Conservation (phyloP, 2,113 vertebrate genomes). For the Eubucco bourcierii region DNA sequence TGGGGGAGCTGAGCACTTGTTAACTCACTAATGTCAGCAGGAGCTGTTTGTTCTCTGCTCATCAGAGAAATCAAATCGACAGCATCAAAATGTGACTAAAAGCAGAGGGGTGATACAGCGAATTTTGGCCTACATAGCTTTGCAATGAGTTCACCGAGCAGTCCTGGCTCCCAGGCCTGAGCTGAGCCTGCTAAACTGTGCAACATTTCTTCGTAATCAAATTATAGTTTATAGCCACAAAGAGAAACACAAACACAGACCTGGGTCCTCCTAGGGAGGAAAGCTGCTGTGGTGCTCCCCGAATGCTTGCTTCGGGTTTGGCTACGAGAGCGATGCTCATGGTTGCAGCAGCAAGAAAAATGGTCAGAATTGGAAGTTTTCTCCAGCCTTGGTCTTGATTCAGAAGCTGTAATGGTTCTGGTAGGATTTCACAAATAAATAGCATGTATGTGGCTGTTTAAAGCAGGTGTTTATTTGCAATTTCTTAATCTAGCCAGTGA, state of each 20-base stretch:
- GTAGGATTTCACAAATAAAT: not conserved
- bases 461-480: not conserved
- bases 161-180: constrained; percentile 13
- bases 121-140: constrained; percentile 28
- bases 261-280: not conserved
- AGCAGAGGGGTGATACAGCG: not conserved
- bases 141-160: not conserved
- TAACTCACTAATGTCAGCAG: not conserved
- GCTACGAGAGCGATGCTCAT: fast-evolving
- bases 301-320: fast-evolving
- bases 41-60: not conserved
- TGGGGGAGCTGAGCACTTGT: not conserved
- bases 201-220: not conserved
- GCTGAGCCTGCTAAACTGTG: not conserved
- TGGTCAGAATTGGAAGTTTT: not conserved
- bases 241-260: not conserved
- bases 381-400: not conserved
- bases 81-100: not conserved
- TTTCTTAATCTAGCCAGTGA: constrained; percentile 10
- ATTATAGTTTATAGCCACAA: not conserved
- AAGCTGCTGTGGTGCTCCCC: not conserved
- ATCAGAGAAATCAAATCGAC: not conserved
- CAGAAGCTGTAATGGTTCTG: not conserved
- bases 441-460: not conserved
- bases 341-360: not conserved